These are phyloP conservation scores for Thunnus thynnus DNA, from an alignment of 2,113 vertebrate species.

Conservation along the genomic window DNA sequence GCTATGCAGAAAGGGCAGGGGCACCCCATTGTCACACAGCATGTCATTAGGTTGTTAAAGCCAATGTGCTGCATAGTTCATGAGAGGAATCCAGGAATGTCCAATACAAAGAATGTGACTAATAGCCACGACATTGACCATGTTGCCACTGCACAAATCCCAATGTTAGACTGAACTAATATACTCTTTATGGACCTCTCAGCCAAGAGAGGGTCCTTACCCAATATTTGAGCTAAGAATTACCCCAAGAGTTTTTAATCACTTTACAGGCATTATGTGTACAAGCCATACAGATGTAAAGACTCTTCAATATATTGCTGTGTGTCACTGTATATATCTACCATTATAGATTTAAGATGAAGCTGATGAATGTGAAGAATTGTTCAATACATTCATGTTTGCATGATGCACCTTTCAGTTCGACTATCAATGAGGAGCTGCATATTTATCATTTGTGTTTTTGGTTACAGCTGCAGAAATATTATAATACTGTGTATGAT, in stretches of 20 bases:
- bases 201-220: too few relatives aligned
- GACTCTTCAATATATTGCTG: neutral
- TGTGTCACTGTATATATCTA: too few relatives aligned
- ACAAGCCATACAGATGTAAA: neutral
- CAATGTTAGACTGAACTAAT: too few relatives aligned
- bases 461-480: conserved; percentile 1
- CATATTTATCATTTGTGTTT: conserved; percentile 1
- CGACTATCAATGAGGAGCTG: neutral
- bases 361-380: neutral
- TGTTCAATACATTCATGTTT: neutral
- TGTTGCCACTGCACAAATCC: neutral
- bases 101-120: neutral
- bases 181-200: too few relatives aligned
- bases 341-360: neutral
- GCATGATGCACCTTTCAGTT: neutral
- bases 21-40: conserved; percentile 6
- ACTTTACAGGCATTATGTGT: neutral
- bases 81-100: conserved; percentile 2
- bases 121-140: neutral
- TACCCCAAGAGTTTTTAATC: neutral
- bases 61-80: neutral
- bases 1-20: conserved; percentile 22
- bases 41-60: conserved; percentile 10
- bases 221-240: conserved; percentile 2
- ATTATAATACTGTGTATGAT: neutral